Conservation (phyloP, 2,797 vertebrate genomes). For the Bovichtus variegatus region DNA sequence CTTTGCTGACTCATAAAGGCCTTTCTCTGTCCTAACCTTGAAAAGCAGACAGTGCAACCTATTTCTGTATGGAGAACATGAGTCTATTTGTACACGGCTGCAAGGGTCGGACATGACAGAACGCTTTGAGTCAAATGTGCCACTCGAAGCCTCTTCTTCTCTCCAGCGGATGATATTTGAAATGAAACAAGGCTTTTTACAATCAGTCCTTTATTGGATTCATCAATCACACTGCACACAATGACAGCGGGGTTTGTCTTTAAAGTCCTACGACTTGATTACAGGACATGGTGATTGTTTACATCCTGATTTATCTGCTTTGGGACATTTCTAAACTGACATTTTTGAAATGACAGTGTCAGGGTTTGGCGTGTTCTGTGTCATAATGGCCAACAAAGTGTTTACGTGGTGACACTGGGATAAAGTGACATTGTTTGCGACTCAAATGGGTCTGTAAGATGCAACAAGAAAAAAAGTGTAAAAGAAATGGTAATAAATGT, state of each 20-base stretch:
- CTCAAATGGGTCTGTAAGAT: neutral
- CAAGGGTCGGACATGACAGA: constrained; percentile 54
- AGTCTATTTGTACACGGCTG: constrained; percentile 52
- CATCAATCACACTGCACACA: constrained; percentile 61
- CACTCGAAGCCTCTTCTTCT: constrained; percentile 35
- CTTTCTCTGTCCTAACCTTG: constrained; percentile 58
- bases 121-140: constrained; percentile 62
- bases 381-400: neutral
- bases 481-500: neutral
- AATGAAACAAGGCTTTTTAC: constrained; percentile 62
- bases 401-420: neutral
- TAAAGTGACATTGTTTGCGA: neutral
- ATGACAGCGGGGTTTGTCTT: constrained; percentile 52
- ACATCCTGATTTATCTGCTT: constrained; percentile 19
- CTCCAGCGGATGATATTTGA: constrained; percentile 34
- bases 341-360: constrained; percentile 2
- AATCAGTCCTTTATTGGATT: constrained; percentile 69
- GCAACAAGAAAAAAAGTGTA: neutral
- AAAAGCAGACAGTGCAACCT: constrained; percentile 61
- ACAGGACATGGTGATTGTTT: constrained; percentile 42
- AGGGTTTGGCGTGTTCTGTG: constrained; percentile 2
- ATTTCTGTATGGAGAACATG: constrained; percentile 38
- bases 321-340: constrained; percentile 7
- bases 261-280: constrained; percentile 38
- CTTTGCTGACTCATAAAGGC: constrained; percentile 62